Base-by-base conservation (phyloP, 2,113 vertebrate species). In the Nanorana parkeri region DNA sequence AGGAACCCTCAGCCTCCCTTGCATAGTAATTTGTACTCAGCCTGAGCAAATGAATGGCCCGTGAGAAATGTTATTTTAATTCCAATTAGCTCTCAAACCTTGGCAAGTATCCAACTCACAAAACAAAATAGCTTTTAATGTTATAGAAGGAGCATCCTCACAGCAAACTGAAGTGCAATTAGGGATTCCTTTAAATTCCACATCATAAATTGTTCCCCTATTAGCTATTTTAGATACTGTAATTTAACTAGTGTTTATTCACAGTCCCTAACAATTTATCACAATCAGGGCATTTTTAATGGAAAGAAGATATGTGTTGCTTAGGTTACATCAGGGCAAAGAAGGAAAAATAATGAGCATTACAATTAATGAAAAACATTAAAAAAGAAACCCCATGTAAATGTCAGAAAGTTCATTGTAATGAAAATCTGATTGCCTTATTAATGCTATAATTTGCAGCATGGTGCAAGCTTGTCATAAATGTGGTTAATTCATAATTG, bases 61-160 rank as follows among this genome's bases (percentile, higher is more conserved):
- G 94, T 97, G 96, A 98, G 95, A 96, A 98, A 97, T 97, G 96
- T 96, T 97, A 96, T 97, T 97, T 95, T 97, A 97, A 96, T 97
- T 97, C 96, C 96, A 98, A 97, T 98, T 97, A 98, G 96, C 96
- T 96, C 96, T 97, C 94, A 96, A 95, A 93, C 94, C 93, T 94
- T 98, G 97, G 97, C 95, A 88, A 89, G 77, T 88, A 93, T 95
- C 96, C 97, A 98, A 89, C 91, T 94, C 92, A 88, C 91, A 94
- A 95, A 95, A 94, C 93, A 94, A 95, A 96, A 96, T 94, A 95
- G 95, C 95, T 95, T 95, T 95, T 96, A 96, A 97, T 95, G 95
- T 95, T 95, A 93, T 93, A 95, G 94, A 94, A 93, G 94, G 94
- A 95, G 93, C 94, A 93, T 95, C 96, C 94, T 96, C 91, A 85